Conservation (phyloP, 2,797 vertebrate species). For the Malacoraja senta region DNA sequence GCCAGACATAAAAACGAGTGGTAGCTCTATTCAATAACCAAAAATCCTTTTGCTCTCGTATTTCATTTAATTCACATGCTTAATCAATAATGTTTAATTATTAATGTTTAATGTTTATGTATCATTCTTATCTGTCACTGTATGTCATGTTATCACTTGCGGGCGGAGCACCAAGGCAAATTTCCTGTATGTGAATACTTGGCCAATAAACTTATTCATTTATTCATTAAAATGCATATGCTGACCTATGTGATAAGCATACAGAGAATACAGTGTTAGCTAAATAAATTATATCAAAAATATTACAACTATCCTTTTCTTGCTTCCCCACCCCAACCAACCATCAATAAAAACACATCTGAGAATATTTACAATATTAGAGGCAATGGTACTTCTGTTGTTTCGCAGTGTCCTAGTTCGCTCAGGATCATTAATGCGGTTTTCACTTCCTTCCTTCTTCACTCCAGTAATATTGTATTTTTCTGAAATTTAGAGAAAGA, state of each 20-base stretch:
- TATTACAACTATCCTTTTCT: neutral
- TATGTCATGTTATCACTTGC: too few relatives aligned
- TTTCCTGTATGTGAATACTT: too few relatives aligned
- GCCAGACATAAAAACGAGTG: too few relatives aligned
- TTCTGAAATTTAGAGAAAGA: conserved; percentile 16
- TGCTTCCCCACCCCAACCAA: neutral
- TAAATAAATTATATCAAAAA: neutral
- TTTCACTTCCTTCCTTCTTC: conserved; percentile 46
- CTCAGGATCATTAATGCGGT: conserved; percentile 60
- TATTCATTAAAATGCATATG: too few relatives aligned
- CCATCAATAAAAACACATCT: neutral
- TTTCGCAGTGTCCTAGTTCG: conserved; percentile 60
- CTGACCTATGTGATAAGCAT: neutral
- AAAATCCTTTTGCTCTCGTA: too few relatives aligned
- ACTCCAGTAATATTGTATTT: conserved; percentile 25
- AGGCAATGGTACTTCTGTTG: conserved; percentile 59
- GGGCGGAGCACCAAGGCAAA: too few relatives aligned
- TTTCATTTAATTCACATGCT: too few relatives aligned
- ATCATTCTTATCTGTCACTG: too few relatives aligned
- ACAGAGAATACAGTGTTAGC: neutral
- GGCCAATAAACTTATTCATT: too few relatives aligned
- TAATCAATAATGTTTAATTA: too few relatives aligned
- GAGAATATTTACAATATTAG: conserved; percentile 56
- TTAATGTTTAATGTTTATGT: too few relatives aligned
- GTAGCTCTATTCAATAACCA: too few relatives aligned